Evolutionary conservation across 2,797 vertebrate species (phyloP).

Genomic region (Spondyliosoma cantharus): DNA sequence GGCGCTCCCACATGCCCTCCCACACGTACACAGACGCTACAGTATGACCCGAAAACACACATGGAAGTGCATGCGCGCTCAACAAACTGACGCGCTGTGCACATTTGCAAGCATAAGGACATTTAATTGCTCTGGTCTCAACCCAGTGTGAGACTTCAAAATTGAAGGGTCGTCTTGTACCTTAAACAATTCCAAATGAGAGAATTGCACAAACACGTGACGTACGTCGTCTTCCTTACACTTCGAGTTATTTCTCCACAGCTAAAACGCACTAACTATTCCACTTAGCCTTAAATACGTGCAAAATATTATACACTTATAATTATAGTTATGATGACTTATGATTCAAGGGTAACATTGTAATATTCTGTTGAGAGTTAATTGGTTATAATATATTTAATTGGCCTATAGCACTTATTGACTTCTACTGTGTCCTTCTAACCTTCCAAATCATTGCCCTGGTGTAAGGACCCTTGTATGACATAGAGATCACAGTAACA

Average conservation of each 20-base stretch:
- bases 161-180: constrained; percentile 7
- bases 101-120: constrained; percentile 1
- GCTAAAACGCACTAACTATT: constrained; percentile 19
- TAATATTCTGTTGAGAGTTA: constrained; percentile 11
- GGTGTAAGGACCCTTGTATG: constrained; percentile 22
- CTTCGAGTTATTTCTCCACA: constrained; percentile 3
- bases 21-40: constrained; percentile 45
- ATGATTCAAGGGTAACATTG: constrained; percentile 24
- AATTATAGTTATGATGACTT: constrained; percentile 9
- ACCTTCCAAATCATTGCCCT: constrained; percentile 44
- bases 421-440: constrained; percentile 47
- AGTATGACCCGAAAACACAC: constrained; percentile 47
- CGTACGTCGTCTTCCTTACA: background rate
- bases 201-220: constrained; percentile 6
- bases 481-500: constrained; percentile 36
- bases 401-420: constrained; percentile 28
- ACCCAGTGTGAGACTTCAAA: constrained; percentile 3
- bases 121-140: constrained; percentile 13
- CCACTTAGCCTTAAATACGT: constrained; percentile 5
- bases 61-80: background rate
- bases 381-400: constrained; percentile 31
- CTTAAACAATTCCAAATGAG: constrained; percentile 8
- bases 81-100: constrained; percentile 3
- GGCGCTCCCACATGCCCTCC: constrained; percentile 50
- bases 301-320: constrained; percentile 1